Conservation (phyloP, 2,113 vertebrate genomes). For the Oreochromis aureus region DNA sequence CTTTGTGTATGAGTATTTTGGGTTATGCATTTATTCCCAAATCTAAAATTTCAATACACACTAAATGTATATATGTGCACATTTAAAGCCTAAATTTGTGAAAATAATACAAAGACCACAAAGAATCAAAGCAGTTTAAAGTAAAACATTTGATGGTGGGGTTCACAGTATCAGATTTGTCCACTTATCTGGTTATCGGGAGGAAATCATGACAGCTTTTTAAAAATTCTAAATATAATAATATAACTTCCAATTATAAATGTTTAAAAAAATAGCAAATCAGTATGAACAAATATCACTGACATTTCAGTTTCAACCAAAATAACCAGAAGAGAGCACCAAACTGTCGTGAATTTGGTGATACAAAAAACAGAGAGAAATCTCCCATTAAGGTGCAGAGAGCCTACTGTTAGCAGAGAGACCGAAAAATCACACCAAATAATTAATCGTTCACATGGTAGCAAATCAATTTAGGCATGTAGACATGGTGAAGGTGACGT, state of each 20-base stretch:
- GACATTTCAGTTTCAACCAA: not conserved
- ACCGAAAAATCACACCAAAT: not conserved
- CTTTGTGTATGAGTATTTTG: not conserved
- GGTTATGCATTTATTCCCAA: not conserved
- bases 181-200: fast-evolving
- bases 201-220: not conserved
- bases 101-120: not conserved
- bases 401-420: not conserved
- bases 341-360: not conserved
- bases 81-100: not conserved
- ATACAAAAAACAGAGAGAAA: not conserved
- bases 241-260: not conserved
- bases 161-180: not conserved
- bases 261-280: not conserved
- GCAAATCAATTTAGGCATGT: not conserved
- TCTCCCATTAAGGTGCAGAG: not conserved
- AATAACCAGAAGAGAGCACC: not conserved
- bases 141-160: not conserved
- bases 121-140: not conserved
- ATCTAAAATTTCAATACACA: not conserved
- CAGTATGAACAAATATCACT: not conserved
- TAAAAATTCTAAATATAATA: not conserved
- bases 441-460: not conserved
- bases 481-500: not conserved
- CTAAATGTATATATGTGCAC: not conserved